phyloP scores from a whole-genome alignment of 1,140 invertebrate genomes.

The Sitodiplosis mosellana region DNA sequence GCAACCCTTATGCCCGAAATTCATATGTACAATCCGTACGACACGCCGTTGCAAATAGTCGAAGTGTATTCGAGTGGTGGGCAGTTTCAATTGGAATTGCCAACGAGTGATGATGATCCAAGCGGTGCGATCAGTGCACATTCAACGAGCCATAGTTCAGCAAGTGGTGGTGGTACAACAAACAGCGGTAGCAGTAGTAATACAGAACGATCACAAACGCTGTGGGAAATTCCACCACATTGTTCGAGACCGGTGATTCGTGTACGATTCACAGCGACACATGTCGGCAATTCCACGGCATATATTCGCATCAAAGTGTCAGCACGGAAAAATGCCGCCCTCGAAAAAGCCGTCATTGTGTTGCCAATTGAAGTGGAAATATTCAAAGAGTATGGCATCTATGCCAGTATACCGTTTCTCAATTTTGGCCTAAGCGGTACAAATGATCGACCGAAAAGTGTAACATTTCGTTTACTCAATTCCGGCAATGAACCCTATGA shows the following conservation, averaged over 20 bases:
- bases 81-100: slow-evolving; percentile 79
- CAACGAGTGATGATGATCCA: slow-evolving; percentile 38
- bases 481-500: slow-evolving; percentile 1
- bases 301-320: slow-evolving; percentile 25
- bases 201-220: slow-evolving; percentile 52
- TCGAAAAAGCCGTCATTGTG: slow-evolving; percentile 36
- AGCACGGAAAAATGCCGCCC: slow-evolving; percentile 2
- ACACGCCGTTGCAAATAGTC: slow-evolving; percentile 61
- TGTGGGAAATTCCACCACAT: slow-evolving; percentile 84
- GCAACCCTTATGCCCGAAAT: slow-evolving; percentile 78
- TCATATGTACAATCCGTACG: slow-evolving; percentile 85
- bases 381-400: slow-evolving; percentile 47
- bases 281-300: slow-evolving; percentile 23
- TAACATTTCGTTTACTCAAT: slow-evolving; percentile 30
- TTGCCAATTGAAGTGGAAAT: slow-evolving; percentile 81
- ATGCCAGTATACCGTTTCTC: slow-evolving; percentile 53
- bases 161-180: too few species aligned
- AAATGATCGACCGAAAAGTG: slow-evolving; percentile 40
- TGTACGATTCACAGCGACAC: slow-evolving; percentile 57
- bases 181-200: too few species aligned
- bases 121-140: too few species aligned
- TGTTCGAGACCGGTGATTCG: slow-evolving; percentile 76
- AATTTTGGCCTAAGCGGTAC: slow-evolving; percentile 62
- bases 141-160: too few species aligned
- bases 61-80: slow-evolving; percentile 67